phyloP scores from a whole-genome alignment of 2,888 invertebrate species.

The Lymantria dispar region DNA sequence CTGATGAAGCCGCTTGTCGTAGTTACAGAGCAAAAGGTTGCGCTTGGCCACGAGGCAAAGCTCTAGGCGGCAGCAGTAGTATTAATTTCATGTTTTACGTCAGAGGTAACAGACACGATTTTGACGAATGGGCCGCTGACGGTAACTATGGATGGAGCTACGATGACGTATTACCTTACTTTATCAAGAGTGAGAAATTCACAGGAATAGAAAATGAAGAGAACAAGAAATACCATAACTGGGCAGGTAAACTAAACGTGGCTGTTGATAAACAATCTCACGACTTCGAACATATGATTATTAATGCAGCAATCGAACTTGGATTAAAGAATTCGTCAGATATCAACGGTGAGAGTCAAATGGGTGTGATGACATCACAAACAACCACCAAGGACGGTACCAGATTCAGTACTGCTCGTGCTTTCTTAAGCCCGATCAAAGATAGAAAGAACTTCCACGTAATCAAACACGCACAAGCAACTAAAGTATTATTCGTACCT shows the following conservation, averaged over 20 bases:
- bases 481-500: constrained; percentile 81
- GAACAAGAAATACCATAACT: constrained; percentile 79
- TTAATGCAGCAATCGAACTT: constrained; percentile 83
- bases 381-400: constrained; percentile 86
- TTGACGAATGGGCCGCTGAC: constrained; percentile 75
- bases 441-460: constrained; percentile 85
- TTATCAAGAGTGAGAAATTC: constrained; percentile 80
- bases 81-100: constrained; percentile 85
- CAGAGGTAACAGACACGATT: constrained; percentile 80
- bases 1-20: constrained; percentile 58
- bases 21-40: constrained; percentile 56
- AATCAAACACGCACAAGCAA: constrained; percentile 80
- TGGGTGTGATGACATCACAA: constrained; percentile 85
- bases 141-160: constrained; percentile 87
- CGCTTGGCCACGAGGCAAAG: constrained; percentile 85
- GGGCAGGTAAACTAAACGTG: constrained; percentile 82
- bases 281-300: constrained; percentile 76
- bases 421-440: constrained; percentile 84
- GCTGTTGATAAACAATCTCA: constrained; percentile 80
- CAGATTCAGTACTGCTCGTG: constrained; percentile 88
- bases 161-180: constrained; percentile 85
- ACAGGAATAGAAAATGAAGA: constrained; percentile 54
- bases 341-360: constrained; percentile 85
- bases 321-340: constrained; percentile 83
- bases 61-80: constrained; percentile 83